Percentiles rank a stretch among this genome's conserved stretches.
phyloP scores from a whole-genome alignment of 2,113 vertebrate genomes.

The Crotalus viridis region DNA sequence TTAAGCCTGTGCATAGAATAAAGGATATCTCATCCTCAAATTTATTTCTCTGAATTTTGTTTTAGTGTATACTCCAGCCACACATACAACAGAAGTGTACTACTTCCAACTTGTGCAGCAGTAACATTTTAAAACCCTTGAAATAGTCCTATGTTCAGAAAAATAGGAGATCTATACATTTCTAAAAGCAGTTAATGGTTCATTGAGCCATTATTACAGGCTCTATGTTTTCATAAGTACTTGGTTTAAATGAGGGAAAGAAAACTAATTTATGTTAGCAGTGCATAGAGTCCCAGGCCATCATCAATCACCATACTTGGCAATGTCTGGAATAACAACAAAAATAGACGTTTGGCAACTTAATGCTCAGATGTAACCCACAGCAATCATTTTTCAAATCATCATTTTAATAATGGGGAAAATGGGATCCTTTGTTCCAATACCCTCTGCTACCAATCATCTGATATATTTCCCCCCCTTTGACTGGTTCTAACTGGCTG shows the following conservation, averaged over 20 bases:
- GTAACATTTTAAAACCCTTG: not conserved
- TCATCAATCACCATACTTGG: not conserved
- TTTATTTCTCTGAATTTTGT: not conserved
- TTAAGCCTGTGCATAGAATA: not conserved
- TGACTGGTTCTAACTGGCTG: too few species aligned
- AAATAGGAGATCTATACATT: not conserved
- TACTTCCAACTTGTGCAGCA: not conserved
- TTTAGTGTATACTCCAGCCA: not conserved
- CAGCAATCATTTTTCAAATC: not conserved
- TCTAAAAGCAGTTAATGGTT: not conserved
- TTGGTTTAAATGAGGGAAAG: not conserved
- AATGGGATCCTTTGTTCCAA: not conserved
- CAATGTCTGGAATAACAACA: not conserved
- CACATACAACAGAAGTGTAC: not conserved
- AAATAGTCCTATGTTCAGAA: not conserved
- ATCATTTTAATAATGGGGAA: not conserved
- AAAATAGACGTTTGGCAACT: not conserved
- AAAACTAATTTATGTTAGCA: not conserved
- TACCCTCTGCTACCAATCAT: too few species aligned
- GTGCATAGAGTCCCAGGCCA: not conserved
- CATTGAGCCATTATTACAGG: not conserved
- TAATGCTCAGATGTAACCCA: not conserved
- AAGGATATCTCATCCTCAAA: not conserved
- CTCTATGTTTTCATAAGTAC: not conserved
- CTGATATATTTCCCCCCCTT: too few species aligned